Conservation (phyloP, 1,140 invertebrate genomes). For the Arctopsyche grandis region DNA sequence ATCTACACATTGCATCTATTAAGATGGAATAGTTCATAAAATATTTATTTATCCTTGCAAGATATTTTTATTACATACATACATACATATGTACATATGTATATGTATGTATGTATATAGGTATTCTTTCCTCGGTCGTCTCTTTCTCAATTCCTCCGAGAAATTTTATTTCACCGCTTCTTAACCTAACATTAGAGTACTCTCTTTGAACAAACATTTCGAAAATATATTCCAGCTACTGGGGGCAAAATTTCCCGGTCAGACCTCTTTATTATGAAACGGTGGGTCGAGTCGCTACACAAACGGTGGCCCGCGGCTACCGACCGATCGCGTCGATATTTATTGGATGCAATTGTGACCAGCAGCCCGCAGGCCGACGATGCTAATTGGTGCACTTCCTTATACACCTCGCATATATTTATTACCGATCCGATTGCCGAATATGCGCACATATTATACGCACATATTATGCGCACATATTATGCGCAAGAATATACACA, state of each 20-base stretch:
- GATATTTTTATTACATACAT: too few relatives aligned
- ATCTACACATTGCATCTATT: too few relatives aligned
- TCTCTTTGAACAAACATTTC: neutral
- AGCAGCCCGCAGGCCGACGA: neutral
- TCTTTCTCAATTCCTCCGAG: too few relatives aligned
- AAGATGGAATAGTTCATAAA: too few relatives aligned
- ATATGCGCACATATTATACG: too few relatives aligned
- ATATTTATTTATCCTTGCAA: too few relatives aligned
- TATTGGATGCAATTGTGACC: neutral
- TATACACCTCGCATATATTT: neutral
- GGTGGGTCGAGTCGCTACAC: neutral
- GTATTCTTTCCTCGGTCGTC: too few relatives aligned
- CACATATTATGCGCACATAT: neutral
- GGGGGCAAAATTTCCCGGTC: neutral
- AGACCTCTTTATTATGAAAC: neutral
- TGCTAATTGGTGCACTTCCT: conserved; percentile 16
- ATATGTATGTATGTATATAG: too few relatives aligned
- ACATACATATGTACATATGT: too few relatives aligned
- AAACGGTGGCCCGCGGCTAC: neutral
- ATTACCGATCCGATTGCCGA: too few relatives aligned
- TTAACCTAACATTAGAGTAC: neutral
- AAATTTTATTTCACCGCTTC: neutral
- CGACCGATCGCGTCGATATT: neutral
- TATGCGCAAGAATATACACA: neutral
- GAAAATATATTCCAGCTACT: neutral